Evolutionary conservation across 2,113 vertebrate species (phyloP).

Genomic region (Oxygymnocypris stewartii): DNA sequence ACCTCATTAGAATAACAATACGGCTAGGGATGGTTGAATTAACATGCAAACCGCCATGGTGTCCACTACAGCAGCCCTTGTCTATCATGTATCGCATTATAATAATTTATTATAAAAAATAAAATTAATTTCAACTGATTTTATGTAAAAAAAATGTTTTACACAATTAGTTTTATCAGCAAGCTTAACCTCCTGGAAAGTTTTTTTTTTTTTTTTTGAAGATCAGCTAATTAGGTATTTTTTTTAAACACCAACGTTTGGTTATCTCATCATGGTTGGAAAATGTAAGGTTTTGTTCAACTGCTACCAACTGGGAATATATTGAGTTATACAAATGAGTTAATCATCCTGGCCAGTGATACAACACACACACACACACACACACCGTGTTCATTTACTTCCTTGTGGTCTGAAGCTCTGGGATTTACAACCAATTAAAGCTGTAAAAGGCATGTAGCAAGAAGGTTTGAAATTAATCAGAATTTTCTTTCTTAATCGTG

Average conservation of each 20-base stretch:
- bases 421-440: conserved; percentile 54
- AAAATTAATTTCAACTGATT: not conserved
- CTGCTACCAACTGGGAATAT: conserved; percentile 70
- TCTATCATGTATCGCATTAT: not conserved
- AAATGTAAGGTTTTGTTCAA: conserved; percentile 26
- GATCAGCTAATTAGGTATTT: not conserved
- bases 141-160: not conserved
- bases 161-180: not conserved
- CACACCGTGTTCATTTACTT: conserved; percentile 37
- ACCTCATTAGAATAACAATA: conserved; percentile 49
- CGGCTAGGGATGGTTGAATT: conserved; percentile 18
- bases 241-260: not conserved
- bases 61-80: conserved; percentile 9
- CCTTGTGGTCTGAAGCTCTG: conserved; percentile 40
- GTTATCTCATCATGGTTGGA: conserved; percentile 11
- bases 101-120: too few relatives aligned
- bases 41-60: conserved; percentile 31
- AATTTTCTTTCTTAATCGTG: conserved; percentile 38
- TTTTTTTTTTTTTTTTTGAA: not conserved
- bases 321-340: conserved; percentile 59
- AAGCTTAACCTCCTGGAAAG: not conserved
- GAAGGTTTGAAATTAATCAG: conserved; percentile 41
- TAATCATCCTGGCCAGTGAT: conserved; percentile 35
- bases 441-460: conserved; percentile 19
- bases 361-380: conserved; percentile 29